These are phyloP conservation scores for Anadara kagoshimensis DNA, from an alignment of 1,140 invertebrate genomes.

Conservation along the genomic window DNA sequence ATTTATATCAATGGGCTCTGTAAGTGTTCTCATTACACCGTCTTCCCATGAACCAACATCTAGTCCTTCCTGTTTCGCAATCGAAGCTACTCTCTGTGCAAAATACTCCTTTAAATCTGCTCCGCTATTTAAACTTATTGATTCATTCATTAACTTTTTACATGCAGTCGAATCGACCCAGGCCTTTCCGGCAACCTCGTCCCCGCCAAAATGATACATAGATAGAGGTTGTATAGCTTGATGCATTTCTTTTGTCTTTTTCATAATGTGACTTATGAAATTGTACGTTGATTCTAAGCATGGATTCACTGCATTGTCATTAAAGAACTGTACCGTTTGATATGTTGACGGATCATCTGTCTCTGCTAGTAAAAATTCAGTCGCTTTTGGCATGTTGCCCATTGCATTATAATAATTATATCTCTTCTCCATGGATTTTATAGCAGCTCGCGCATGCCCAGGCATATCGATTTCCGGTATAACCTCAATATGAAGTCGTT, in stretches of 20 bases:
- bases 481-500: slow-evolving; percentile 59
- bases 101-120: slow-evolving; percentile 51
- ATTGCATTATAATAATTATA: slow-evolving; percentile 30
- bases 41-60: slow-evolving; percentile 63
- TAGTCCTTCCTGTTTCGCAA: slow-evolving; percentile 44
- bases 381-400: slow-evolving; percentile 40
- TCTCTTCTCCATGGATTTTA: slow-evolving; percentile 63
- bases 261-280: slow-evolving; percentile 57
- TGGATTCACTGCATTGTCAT: slow-evolving; percentile 68
- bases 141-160: slow-evolving; percentile 23
- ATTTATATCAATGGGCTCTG: slow-evolving; percentile 20
- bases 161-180: slow-evolving; percentile 62
- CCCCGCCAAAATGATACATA: slow-evolving; percentile 66
- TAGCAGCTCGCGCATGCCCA: slow-evolving; percentile 64
- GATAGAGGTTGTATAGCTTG: slow-evolving; percentile 56
- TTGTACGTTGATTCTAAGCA: slow-evolving; percentile 64
- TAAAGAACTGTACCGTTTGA: slow-evolving; percentile 63
- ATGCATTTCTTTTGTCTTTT: slow-evolving; percentile 48
- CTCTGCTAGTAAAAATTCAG: slow-evolving; percentile 57
- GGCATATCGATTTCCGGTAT: slow-evolving; percentile 72
- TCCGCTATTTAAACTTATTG: not conserved
- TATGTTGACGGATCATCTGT: slow-evolving; percentile 61
- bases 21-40: slow-evolving; percentile 30
- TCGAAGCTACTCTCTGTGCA: slow-evolving; percentile 40
- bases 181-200: slow-evolving; percentile 59